Evolutionary conservation across 2,888 invertebrate genomes (phyloP).

Genomic region (Ctena decussata): DNA sequence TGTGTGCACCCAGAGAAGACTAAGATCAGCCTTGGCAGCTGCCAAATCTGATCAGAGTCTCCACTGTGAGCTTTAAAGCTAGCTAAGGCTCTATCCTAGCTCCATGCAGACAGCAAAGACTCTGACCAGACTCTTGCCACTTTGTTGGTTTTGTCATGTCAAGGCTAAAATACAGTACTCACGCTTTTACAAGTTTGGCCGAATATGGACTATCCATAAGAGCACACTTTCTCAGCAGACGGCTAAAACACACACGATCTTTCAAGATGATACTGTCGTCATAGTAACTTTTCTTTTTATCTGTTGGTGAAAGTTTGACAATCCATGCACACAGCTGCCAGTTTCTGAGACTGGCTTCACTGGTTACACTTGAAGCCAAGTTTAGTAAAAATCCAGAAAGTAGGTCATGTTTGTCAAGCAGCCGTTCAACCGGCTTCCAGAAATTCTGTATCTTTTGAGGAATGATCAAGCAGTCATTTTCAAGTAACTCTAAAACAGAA

Average conservation of each 20-base stretch:
- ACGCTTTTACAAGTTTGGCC: slow-evolving; percentile 1
- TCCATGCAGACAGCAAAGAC: no score
- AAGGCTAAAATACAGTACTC: no score
- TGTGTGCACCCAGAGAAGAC: no score
- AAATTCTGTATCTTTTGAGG: slow-evolving; percentile 42
- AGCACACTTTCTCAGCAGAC: slow-evolving; percentile 21
- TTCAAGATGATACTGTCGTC: no score
- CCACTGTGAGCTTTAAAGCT: no score
- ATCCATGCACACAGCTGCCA: slow-evolving; percentile 51
- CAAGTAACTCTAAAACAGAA: not conserved
- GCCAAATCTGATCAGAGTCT: no score
- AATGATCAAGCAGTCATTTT: slow-evolving; percentile 16
- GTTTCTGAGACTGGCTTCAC: slow-evolving; percentile 34
- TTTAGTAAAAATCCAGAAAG: slow-evolving; percentile 32
- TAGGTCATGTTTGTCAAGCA: slow-evolving; percentile 39
- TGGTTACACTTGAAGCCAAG: slow-evolving; percentile 44
- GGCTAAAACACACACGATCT: slow-evolving; percentile 24
- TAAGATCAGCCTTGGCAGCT: no score
- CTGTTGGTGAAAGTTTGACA: slow-evolving; percentile 10
- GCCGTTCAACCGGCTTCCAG: slow-evolving; percentile 49
- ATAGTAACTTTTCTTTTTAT: not conserved
- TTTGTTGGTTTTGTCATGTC: no score
- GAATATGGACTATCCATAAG: not conserved
- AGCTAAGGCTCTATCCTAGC: no score
- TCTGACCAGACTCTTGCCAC: no score